Evolutionary conservation across 30 jellyfish, hydroid and myxozoan genomes (phyloP).

Genomic region (Pelagia noctiluca): DNA sequence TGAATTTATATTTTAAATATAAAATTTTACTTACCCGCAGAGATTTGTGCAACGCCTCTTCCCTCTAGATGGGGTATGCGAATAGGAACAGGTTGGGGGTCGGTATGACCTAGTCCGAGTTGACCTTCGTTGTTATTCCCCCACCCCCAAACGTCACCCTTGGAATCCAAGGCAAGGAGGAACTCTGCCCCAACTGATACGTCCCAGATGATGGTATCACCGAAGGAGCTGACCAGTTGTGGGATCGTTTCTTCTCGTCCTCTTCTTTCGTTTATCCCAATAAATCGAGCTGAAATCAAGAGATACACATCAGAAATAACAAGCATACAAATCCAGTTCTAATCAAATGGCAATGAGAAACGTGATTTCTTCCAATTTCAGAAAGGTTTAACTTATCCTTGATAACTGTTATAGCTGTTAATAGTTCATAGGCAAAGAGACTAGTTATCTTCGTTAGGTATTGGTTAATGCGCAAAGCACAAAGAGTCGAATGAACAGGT

Average conservation of each 20-base stretch:
- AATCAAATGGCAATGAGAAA: too few relatives aligned
- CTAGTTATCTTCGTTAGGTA: too few relatives aligned
- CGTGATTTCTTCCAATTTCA: too few relatives aligned
- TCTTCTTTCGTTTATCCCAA: slow-evolving; percentile 43
- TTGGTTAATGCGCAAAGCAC: too few relatives aligned
- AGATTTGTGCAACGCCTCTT: slow-evolving; percentile 70
- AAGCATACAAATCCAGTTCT: too few relatives aligned
- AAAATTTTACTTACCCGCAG: slow-evolving; percentile 75
- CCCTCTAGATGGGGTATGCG: slow-evolving; percentile 62
- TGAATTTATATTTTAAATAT: not conserved
- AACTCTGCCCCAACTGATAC: slow-evolving; percentile 87
- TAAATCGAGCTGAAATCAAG: too few relatives aligned
- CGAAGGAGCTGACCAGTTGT: slow-evolving; percentile 63
- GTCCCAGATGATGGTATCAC: slow-evolving; percentile 72
- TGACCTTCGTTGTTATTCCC: slow-evolving; percentile 88
- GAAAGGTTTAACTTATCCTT: too few relatives aligned
- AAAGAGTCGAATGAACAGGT: too few relatives aligned
- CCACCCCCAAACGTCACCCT: slow-evolving; percentile 90
- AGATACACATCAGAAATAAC: too few relatives aligned
- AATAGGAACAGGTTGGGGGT: slow-evolving; percentile 76
- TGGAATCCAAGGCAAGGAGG: slow-evolving; percentile 80
- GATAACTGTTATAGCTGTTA: too few relatives aligned
- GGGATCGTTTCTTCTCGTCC: slow-evolving; percentile 62
- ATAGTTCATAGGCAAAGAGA: too few relatives aligned
- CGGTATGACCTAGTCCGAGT: slow-evolving; percentile 81